Conservation (phyloP, 2,888 invertebrate species). For the Scrobipalpa atriplicella region DNA sequence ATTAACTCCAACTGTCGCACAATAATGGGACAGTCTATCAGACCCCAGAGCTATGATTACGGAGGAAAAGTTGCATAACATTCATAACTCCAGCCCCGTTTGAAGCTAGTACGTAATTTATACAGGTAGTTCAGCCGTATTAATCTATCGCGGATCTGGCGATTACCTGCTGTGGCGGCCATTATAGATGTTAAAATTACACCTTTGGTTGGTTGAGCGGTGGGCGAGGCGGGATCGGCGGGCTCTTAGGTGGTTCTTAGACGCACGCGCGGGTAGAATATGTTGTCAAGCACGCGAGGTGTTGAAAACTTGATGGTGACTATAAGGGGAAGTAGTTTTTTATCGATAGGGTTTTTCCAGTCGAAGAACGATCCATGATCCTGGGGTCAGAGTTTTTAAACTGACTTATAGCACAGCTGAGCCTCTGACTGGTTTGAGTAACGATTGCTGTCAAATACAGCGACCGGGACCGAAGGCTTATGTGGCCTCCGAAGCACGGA, state of each 20-base stretch:
- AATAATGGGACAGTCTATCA: conserved; percentile 22
- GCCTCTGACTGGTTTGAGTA: too few relatives aligned
- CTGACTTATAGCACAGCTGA: too few relatives aligned
- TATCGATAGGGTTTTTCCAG: too few relatives aligned
- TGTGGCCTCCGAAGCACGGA: too few relatives aligned
- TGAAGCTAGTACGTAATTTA: conserved; percentile 26
- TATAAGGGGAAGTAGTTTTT: too few relatives aligned
- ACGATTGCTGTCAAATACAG: too few relatives aligned
- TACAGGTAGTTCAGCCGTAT: conserved; percentile 40
- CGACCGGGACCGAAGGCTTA: too few relatives aligned
- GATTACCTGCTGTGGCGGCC: conserved; percentile 47
- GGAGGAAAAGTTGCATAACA: conserved; percentile 13
- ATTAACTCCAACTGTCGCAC: conserved; percentile 12
- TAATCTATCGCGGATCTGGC: conserved; percentile 41
- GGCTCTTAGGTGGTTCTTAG: background rate
- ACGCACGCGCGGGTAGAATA: conserved; percentile 3
- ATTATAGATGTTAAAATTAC: conserved; percentile 62
- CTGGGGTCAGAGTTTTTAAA: too few relatives aligned
- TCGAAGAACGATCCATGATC: too few relatives aligned
- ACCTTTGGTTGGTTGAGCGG: conserved; percentile 49
- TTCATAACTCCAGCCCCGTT: conserved; percentile 15
- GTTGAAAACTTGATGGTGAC: background rate
- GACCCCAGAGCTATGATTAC: conserved; percentile 5
- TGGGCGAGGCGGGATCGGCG: conserved; percentile 21
- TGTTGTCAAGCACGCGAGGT: conserved; percentile 8